Evolutionary conservation across 2,113 vertebrate species (phyloP).

Genomic region (Charina bottae): DNA sequence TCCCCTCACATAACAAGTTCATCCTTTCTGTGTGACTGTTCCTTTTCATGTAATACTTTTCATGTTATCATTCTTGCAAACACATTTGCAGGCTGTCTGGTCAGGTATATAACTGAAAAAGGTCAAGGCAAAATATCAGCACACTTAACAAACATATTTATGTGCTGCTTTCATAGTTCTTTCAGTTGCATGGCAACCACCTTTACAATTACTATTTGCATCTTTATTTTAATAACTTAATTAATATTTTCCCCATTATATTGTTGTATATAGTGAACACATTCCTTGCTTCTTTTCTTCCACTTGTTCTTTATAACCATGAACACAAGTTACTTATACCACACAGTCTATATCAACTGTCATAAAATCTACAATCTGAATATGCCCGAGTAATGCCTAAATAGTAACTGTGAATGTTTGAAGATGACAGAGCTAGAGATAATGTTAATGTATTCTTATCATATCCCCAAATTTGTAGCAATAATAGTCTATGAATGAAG

Average conservation of each 20-base stretch:
- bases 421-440: background rate
- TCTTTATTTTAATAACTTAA: slow-evolving; percentile 76
- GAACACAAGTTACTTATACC: background rate
- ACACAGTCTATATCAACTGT: slow-evolving; percentile 1
- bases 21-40: background rate
- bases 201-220: slow-evolving; percentile 72
- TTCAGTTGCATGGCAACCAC: slow-evolving; percentile 68
- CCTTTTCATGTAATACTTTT: slow-evolving; percentile 44
- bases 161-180: slow-evolving; percentile 54
- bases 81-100: slow-evolving; percentile 54
- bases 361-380: background rate
- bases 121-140: slow-evolving; percentile 72
- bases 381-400: background rate
- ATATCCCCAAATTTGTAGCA: background rate
- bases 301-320: background rate
- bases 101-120: slow-evolving; percentile 71
- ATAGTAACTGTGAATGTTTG: background rate
- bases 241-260: slow-evolving; percentile 74
- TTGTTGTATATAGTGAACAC: slow-evolving; percentile 67
- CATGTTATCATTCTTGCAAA: slow-evolving; percentile 55
- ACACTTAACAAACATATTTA: slow-evolving; percentile 70
- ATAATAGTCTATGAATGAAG: background rate
- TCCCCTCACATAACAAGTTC: slow-evolving; percentile 18
- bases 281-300: slow-evolving; percentile 38
- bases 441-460: background rate